Evolutionary conservation across 2,888 invertebrate species (phyloP).

Genomic region (Caenorhabditis macrosperma): DNA sequence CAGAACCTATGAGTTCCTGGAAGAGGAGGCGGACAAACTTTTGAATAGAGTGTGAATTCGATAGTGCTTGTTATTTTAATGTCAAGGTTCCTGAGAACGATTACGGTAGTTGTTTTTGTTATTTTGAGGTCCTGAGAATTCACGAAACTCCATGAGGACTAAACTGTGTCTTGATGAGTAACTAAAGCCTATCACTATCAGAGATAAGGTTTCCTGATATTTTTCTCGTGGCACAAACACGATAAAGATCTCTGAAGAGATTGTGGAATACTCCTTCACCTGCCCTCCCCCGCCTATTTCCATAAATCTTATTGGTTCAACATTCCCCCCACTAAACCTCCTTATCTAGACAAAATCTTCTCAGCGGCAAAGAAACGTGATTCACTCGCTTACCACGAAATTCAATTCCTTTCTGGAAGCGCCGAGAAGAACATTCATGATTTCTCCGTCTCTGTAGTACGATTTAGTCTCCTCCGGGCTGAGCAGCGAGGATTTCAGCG

Average conservation of each 20-base stretch:
- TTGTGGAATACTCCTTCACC: not conserved
- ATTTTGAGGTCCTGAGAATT: too few relatives aligned
- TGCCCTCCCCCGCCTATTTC: not conserved
- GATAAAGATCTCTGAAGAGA: not conserved
- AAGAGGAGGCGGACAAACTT: too few relatives aligned
- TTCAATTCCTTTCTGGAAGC: conserved; percentile 18
- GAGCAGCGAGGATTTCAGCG: conserved; percentile 18
- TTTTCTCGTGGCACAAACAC: too few relatives aligned
- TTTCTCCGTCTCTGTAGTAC: conserved; percentile 38
- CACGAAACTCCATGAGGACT: too few relatives aligned
- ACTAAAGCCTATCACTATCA: too few relatives aligned
- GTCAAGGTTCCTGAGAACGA: too few relatives aligned
- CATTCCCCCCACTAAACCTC: not conserved
- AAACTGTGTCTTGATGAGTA: too few relatives aligned
- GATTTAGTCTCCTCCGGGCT: conserved; percentile 30
- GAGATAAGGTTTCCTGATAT: too few relatives aligned
- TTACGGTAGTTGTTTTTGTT: too few relatives aligned
- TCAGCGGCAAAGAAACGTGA: not conserved
- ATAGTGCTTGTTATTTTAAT: too few relatives aligned
- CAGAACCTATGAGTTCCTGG: too few relatives aligned
- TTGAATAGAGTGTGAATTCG: too few relatives aligned
- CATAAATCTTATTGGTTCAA: not conserved
- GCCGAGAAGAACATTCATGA: conserved; percentile 29
- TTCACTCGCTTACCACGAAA: conserved; percentile 43
- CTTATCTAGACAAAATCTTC: conserved; percentile 2